Evolutionary conservation across 2,113 vertebrate genomes (phyloP).

Genomic region (Toxotes jaculatrix): DNA sequence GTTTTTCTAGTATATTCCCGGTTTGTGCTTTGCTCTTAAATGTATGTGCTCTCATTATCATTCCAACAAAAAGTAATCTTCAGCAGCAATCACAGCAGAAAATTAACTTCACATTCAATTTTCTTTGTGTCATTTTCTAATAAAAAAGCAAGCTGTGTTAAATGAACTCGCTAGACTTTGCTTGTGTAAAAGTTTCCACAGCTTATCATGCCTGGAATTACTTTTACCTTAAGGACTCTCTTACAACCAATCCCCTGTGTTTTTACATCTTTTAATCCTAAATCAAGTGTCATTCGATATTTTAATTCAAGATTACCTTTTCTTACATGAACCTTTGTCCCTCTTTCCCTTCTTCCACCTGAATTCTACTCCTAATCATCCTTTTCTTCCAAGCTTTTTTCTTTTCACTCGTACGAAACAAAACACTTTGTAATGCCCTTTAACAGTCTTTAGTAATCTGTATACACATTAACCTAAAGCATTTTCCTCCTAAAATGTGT

Average conservation of each 20-base stretch:
- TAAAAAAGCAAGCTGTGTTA: conserved; percentile 1
- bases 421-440: neutral
- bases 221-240: neutral
- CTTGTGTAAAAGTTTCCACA: neutral
- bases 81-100: neutral
- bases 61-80: neutral
- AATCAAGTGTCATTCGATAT: neutral
- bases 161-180: neutral
- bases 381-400: neutral
- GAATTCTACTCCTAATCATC: neutral
- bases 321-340: neutral
- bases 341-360: neutral
- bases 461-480: neutral
- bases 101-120: neutral
- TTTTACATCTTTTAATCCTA: neutral
- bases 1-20: neutral
- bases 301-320: neutral
- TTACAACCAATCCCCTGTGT: too few relatives aligned
- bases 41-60: neutral
- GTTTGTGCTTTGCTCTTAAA: neutral
- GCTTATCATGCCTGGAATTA: neutral
- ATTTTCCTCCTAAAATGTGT: neutral
- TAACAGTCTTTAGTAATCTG: neutral
- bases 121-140: conserved; percentile 3
- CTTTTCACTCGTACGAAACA: neutral